These are phyloP conservation scores for Zosterops borbonicus DNA, from an alignment of 2,113 vertebrate genomes.

Conservation along the genomic window DNA sequence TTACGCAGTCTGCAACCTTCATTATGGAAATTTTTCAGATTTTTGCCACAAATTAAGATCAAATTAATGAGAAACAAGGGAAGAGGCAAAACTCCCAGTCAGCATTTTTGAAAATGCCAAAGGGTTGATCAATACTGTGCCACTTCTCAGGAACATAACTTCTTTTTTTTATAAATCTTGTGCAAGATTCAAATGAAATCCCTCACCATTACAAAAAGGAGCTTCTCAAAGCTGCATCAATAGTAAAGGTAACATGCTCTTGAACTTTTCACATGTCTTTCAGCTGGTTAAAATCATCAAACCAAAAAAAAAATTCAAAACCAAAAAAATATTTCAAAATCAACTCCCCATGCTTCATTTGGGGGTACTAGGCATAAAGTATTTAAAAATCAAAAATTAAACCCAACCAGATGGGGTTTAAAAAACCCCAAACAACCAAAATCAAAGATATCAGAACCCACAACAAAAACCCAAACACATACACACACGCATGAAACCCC, in stretches of 20 bases:
- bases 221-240: background rate
- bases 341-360: background rate
- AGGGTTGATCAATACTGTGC: background rate
- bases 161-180: background rate
- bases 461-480: accelerated
- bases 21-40: background rate
- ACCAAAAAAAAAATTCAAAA: background rate
- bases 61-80: background rate
- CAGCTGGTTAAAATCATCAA: background rate
- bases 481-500: background rate
- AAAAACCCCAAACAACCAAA: background rate
- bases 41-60: background rate
- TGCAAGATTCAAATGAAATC: background rate
- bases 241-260: background rate
- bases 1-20: background rate
- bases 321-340: background rate
- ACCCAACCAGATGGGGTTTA: background rate
- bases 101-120: background rate
- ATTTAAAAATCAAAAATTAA: background rate
- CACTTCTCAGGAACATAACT: background rate
- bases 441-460: background rate
- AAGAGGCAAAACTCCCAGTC: background rate
- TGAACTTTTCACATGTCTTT: background rate
- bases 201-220: background rate
- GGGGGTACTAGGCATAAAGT: background rate